A percentile compares a stretch with the other conserved stretches of the same genome.
Conservation (phyloP, 2,113 vertebrate species). For the Emydocephalus ijimae region DNA sequence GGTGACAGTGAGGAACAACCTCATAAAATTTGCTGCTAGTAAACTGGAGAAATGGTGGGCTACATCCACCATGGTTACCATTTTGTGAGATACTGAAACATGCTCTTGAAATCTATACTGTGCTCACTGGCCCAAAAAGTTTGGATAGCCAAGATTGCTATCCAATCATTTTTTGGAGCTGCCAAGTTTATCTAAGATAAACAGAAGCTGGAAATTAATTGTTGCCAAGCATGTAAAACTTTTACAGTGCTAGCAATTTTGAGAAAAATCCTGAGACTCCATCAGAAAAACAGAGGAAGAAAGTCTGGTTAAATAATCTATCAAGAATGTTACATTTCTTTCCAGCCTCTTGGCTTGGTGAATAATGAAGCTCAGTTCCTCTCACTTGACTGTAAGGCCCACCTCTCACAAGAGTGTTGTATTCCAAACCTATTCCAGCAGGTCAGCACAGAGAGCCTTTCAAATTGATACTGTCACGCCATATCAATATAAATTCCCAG, state of each 20-base stretch:
- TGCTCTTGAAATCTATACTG: neutral
- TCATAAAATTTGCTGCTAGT: neutral
- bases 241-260: neutral
- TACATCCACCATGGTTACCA: neutral
- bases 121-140: neutral
- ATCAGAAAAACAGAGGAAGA: neutral
- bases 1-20: neutral
- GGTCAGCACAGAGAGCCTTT: conserved; percentile 1
- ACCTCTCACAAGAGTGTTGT: neutral
- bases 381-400: conserved; percentile 7
- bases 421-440: neutral
- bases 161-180: neutral
- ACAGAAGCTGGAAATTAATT: neutral
- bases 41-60: neutral
- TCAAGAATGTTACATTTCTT: conserved; percentile 25
- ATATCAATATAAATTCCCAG: conserved; percentile 9
- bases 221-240: neutral
- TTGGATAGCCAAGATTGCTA: neutral
- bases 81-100: neutral
- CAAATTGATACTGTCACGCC: neutral
- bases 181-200: neutral
- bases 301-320: conserved; percentile 33
- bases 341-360: conserved; percentile 7
- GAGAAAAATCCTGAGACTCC: neutral
- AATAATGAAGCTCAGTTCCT: conserved; percentile 25